Percentiles rank a stretch among this genome's conserved stretches.
Conservation (phyloP, 2,888 invertebrate species). For the Chalcis sispes region DNA sequence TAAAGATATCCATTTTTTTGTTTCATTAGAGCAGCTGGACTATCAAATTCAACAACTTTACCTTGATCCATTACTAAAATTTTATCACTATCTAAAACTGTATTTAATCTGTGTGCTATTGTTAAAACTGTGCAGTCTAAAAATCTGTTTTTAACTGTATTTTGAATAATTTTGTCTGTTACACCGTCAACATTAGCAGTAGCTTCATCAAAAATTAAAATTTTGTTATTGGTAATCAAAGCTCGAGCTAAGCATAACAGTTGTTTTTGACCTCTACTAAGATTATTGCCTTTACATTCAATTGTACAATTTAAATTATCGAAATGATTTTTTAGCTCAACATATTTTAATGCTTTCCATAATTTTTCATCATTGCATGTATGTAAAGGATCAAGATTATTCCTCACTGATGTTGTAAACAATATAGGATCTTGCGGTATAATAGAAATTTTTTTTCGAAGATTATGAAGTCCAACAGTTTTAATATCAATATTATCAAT, state of each 20-base stretch:
- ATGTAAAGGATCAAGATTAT: slow-evolving; percentile 90
- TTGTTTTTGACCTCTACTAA: slow-evolving; percentile 94
- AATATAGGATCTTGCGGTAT: slow-evolving; percentile 94
- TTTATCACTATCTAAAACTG: slow-evolving; percentile 80
- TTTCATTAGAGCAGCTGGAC: slow-evolving; percentile 81
- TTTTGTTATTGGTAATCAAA: slow-evolving; percentile 88
- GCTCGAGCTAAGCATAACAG: slow-evolving; percentile 92
- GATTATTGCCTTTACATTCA: slow-evolving; percentile 88
- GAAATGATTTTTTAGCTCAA: slow-evolving; percentile 84
- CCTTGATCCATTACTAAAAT: slow-evolving; percentile 79
- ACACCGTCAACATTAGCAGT: slow-evolving; percentile 95
- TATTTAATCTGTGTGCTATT: slow-evolving; percentile 80
- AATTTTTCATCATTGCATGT: slow-evolving; percentile 84
- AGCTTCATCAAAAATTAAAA: slow-evolving; percentile 92
- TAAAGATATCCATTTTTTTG: slow-evolving; percentile 80
- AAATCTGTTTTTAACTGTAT: slow-evolving; percentile 83
- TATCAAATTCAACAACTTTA: slow-evolving; percentile 80
- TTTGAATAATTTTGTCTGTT: slow-evolving; percentile 91
- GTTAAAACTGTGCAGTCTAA: slow-evolving; percentile 78
- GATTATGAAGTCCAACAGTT: slow-evolving; percentile 84
- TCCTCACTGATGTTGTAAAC: slow-evolving; percentile 88
- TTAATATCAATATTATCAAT: slow-evolving; percentile 87
- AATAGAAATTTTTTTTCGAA: slow-evolving; percentile 89
- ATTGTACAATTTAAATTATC: slow-evolving; percentile 82
- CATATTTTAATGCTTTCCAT: slow-evolving; percentile 87